These are phyloP conservation scores for Corapipo altera DNA, from an alignment of 2,113 vertebrate species.

Conservation along the genomic window DNA sequence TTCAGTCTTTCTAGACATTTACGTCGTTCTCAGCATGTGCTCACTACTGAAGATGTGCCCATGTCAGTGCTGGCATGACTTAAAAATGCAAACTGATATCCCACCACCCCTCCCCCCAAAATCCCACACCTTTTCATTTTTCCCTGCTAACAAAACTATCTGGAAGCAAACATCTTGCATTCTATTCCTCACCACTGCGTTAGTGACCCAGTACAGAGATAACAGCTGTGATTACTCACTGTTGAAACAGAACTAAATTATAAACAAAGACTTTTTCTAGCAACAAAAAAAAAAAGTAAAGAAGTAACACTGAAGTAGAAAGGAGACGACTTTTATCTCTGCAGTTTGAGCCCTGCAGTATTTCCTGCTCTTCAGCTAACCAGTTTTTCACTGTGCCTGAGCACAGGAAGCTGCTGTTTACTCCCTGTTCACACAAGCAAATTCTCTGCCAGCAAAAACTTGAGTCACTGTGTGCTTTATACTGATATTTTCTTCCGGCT, in stretches of 20 bases:
- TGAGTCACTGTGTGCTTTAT: neutral
- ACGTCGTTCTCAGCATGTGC: neutral
- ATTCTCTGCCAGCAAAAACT: neutral
- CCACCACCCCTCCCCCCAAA: rapidly evolving
- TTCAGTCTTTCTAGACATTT: neutral
- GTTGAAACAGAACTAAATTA: neutral
- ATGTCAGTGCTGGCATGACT: neutral
- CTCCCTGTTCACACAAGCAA: neutral
- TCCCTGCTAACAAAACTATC: neutral
- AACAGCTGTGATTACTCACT: neutral
- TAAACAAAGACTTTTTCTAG: neutral
- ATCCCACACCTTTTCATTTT: neutral
- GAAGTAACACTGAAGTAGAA: neutral
- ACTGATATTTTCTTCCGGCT: neutral
- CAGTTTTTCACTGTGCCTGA: neutral
- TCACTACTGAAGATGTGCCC: neutral
- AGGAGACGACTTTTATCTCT: neutral
- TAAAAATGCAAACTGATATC: neutral
- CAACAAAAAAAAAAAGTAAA: neutral
- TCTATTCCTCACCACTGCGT: neutral
- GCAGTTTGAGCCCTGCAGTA: neutral
- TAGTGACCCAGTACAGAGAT: neutral
- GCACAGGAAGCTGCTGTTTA: neutral
- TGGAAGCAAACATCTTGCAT: neutral
- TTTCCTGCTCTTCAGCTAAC: neutral